These are phyloP conservation scores for Cheiracanthium punctorium DNA, from an alignment of 2,888 invertebrate species.

Conservation along the genomic window DNA sequence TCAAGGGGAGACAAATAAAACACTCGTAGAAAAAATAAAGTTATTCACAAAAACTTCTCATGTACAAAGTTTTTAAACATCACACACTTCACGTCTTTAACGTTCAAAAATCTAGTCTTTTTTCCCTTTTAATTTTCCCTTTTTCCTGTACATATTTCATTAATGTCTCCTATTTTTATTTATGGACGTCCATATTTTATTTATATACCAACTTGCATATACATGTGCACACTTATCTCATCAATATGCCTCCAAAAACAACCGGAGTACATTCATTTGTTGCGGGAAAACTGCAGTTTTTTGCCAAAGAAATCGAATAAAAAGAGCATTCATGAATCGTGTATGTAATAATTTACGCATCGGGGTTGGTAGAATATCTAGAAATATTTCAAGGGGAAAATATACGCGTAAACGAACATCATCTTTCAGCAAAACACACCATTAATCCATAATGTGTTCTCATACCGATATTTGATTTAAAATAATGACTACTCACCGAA, in stretches of 20 bases:
- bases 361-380: not conserved
- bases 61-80: too few species aligned
- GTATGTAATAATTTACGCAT: not conserved
- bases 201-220: not conserved
- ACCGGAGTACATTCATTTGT: not conserved
- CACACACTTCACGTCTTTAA: too few species aligned
- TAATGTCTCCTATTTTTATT: too few species aligned
- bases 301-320: not conserved
- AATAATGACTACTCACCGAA: not conserved
- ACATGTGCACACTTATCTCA: not conserved
- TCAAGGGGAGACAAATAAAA: too few species aligned
- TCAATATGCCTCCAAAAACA: not conserved
- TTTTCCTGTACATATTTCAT: too few species aligned
- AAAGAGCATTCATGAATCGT: not conserved
- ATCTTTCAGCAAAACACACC: not conserved
- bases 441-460: slow-evolving; percentile 3
- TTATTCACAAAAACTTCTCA: too few species aligned
- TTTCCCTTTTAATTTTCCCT: too few species aligned
- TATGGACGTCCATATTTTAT: too few species aligned
- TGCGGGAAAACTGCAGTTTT: not conserved
- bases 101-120: too few species aligned
- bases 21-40: too few species aligned
- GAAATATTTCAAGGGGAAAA: not conserved
- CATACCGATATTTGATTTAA: not conserved
- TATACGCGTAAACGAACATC: not conserved